Evolutionary conservation across 2,888 invertebrate species (phyloP), one percentile per base, ranked within the genome.

Genomic region (Thymelicus lineola): DNA sequence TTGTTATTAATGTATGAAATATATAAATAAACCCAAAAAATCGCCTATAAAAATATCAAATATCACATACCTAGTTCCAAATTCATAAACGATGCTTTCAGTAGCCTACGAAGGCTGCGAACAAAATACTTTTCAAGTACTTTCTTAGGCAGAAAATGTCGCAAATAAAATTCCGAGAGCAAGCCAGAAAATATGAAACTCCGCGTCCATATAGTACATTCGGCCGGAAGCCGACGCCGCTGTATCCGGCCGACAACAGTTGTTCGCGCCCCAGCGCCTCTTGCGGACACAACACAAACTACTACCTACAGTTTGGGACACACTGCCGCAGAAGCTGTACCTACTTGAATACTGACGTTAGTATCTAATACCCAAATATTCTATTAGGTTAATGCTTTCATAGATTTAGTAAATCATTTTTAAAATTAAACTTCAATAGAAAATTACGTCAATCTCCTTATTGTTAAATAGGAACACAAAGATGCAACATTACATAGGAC

Each of bases 251-350:
- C 88, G 87, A 86, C 89, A 86, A 86, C 89, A 86, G 90, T 87
- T 88, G 90, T 89, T 90, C 88, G 88, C 91, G 85, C 88, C 83
- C 86, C 84, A 88, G 88, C 90, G 91, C 90, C 91, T 88, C 89
- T 86, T 72, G 87, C 85, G 91, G 91, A 86, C 90, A 84, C 82
- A 78, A 77, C 77, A 77, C 82, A 80, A 85, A 88, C 86, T 86
- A 84, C 80, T 55, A 42, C 57, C 17, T 71, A 67, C 55, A 55
- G 62, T 71, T 71, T 71, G 71, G 68, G 53, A 57, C 46, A 57
- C 36, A 69, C 57, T 46, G 38, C 14, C 28, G 35, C 12, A n/a
- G n/a, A 7, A 35, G 36, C 38, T 42, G n/a, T n/a, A n/a, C n/a
- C n/a, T 28, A 28, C 28, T 28, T 28, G 28, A 5, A 28, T 3